Percentiles rank a stretch among this genome's conserved stretches.
These are phyloP conservation scores for Melitaea athalia DNA, from an alignment of 2,888 invertebrate genomes.

Conservation along the genomic window DNA sequence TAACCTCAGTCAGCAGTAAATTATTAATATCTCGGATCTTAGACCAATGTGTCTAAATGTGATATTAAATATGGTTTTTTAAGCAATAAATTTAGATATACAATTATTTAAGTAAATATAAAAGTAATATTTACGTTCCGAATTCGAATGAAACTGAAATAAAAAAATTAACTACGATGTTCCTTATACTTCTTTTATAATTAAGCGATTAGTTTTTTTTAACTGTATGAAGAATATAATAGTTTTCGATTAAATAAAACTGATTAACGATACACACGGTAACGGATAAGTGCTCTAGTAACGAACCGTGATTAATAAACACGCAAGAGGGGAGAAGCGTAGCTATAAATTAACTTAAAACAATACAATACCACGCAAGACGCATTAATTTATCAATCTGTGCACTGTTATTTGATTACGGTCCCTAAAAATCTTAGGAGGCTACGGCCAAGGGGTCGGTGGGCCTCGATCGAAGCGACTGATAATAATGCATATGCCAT, in stretches of 20 bases:
- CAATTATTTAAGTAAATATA: not conserved
- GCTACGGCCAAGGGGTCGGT: conserved; percentile 48
- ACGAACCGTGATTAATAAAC: not conserved
- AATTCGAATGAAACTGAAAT: too few species aligned
- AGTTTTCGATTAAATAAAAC: not conserved
- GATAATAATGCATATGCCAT: conserved; percentile 77
- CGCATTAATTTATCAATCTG: conserved; percentile 39
- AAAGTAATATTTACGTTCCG: too few species aligned
- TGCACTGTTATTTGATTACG: conserved; percentile 41
- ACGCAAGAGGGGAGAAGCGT: conserved; percentile 1
- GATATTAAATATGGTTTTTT: not conserved
- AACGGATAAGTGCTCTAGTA: not conserved
- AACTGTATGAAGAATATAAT: not conserved
- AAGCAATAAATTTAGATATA: not conserved
- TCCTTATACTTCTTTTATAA: too few species aligned
- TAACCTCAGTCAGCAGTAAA: too few species aligned
- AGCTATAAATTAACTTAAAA: conserved; percentile 12
- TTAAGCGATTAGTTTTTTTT: too few species aligned
- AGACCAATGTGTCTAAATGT: not conserved
- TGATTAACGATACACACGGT: not conserved
- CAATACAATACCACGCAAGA: conserved; percentile 5
- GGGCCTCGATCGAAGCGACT: conserved; percentile 71
- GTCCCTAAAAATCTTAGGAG: conserved; percentile 45
- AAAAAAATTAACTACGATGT: too few species aligned
- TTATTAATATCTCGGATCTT: too few species aligned